phyloP scores from a whole-genome alignment of 2,888 invertebrate species.

The Aporophyla nigra region DNA sequence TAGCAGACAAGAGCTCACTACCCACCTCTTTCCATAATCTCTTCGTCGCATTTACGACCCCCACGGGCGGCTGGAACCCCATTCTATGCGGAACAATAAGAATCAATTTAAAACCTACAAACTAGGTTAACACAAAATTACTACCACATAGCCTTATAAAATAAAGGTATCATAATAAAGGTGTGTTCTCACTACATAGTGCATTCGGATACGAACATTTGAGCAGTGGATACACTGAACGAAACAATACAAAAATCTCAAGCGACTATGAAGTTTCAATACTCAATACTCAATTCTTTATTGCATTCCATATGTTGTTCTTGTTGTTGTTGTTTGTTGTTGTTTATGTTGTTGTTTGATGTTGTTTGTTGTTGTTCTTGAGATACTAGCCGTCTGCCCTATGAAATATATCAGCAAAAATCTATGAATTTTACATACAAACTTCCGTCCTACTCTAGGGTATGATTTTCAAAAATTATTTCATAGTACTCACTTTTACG shows the following conservation, averaged over 20 bases:
- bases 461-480: no score
- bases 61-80: constrained; percentile 6
- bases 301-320: no score
- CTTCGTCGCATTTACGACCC: constrained; percentile 33
- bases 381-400: background rate
- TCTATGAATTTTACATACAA: no score
- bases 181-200: background rate
- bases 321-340: no score
- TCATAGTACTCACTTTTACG: no score
- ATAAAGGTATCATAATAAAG: constrained; percentile 17
- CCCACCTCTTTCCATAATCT: constrained; percentile 16
- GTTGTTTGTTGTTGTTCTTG: no score
- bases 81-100: constrained; percentile 43
- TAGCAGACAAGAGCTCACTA: background rate
- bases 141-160: constrained; percentile 20
- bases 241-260: background rate
- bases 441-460: no score
- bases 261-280: background rate
- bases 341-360: no score
- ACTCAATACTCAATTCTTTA: no score
- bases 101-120: constrained; percentile 53
- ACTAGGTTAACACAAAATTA: constrained; percentile 31
- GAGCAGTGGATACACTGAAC: background rate
- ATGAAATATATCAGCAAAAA: no score
- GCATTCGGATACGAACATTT: background rate